Base-by-base conservation (phyloP, 2,797 vertebrate genomes). In the Anas capensis region DNA sequence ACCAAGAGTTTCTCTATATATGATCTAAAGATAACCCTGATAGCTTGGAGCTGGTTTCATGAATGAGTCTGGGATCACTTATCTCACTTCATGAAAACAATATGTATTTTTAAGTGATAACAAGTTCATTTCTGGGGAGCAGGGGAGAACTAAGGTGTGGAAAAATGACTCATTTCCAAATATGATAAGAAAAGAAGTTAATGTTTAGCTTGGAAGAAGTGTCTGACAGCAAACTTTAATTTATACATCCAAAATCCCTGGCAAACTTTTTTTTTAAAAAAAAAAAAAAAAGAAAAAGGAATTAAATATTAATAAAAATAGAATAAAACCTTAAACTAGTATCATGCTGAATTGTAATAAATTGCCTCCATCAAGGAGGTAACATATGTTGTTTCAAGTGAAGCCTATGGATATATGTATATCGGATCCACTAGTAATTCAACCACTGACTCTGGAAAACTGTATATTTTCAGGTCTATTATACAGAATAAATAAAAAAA, bases 181-280 rank as follows among this genome's bases (percentile, higher is more conserved):
- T 27, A 7, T 1, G 75, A 68, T 87, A 89, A 69, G 36, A 88
- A 90, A 85, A 87, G 54, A 84, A 88, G 8, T 6, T 24, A 61
- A 20, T 70, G 58, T 48, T 93, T 82, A 9, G 7, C 66, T 92
- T 82, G 79, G 34, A 86, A 95, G 57, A 26, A 66, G 83, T 77
- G 71, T 56, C 84, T 95, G 84, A 86, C 62, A 88, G 36, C 15
- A 88, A 86, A 51, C 48, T 80, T 82, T 49, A 84, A 87, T 85
- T 89, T 84, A 70, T 44, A 17, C 36, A 20, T 13, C 20, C 15
- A 19, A 81, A 95, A 48, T 16, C 23, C 34, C 62, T 72, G 19
- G n/a, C 69, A 84, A 84, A 64, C 5, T 6, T 70, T 36, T 36
- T 36, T 36, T 36, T 36, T 36, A 21, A 51, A 68, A 3, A 38